Evolutionary conservation across 1,140 invertebrate species (phyloP), one percentile per base, ranked within the genome.

Genomic region (Proctacanthus coquilletti): DNA sequence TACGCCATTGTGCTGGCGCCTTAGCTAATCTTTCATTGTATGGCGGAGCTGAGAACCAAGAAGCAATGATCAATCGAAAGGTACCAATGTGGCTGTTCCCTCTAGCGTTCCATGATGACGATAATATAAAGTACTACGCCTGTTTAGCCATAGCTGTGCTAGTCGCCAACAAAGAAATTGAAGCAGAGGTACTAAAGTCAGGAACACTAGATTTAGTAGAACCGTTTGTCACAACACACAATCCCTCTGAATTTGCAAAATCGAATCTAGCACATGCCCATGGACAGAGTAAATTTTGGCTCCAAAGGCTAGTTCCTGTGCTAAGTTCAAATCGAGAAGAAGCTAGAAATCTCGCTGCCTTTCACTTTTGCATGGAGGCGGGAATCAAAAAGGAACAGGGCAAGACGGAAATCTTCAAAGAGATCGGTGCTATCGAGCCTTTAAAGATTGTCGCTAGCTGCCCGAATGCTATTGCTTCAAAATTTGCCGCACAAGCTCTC

Each of bases 301-400:
- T 98, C 9, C 74, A 89, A 60, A 69, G 84, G 42, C 65, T 98
- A 23, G 87, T 98, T 1, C 92, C 93, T 0, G 85, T 98, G n/a
- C 62, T 98, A 3, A 88, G 81, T 48, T 96, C 92, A 13, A 89
- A 96, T 56, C 67, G 93, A 37, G 87, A 94, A 53, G 94, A 98
- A 61, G 93, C 95, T 0, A 73, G 92, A 44, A 95, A 94, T 53
- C 61, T 98, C 36, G 94, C 95, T 0, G 92, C 94, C 18, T 99
- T 98, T 60, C 95, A 98, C 58, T 98, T 99, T 58, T 96, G 92
- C 51, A 96, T 98, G 89, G 95, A 98, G 62, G 94, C 95, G 3
- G 87, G 85, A 9, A 98, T 98, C 23, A 98, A 98, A 53, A 84
- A 93, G 48, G 80, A 89, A 47, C 94, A 98, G 62, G 86, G 88